Evolutionary conservation across 1,140 invertebrate genomes (phyloP).

Genomic region (Thaumetopoea pityocampa): DNA sequence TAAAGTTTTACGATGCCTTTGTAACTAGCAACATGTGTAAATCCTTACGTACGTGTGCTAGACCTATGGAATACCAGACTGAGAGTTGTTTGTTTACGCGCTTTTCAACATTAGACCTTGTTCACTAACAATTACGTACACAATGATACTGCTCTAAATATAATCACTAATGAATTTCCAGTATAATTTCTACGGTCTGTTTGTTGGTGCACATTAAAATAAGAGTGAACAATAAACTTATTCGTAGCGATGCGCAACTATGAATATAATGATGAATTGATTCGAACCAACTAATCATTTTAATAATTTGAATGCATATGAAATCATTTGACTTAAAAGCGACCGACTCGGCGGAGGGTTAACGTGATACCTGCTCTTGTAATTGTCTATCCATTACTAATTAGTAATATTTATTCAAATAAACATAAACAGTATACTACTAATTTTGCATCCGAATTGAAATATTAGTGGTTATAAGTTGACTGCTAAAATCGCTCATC

Average conservation of each 20-base stretch:
- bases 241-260: neutral
- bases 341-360: too few relatives aligned
- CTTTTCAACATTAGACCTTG: conserved; percentile 4
- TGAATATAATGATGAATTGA: conserved; percentile 1
- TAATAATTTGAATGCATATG: too few relatives aligned
- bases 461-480: too few relatives aligned
- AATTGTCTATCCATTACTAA: too few relatives aligned
- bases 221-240: conserved; percentile 2
- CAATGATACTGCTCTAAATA: conserved; percentile 11
- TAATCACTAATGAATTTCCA: conserved; percentile 9
- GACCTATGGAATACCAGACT: neutral
- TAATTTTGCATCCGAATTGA: too few relatives aligned
- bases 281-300: too few relatives aligned
- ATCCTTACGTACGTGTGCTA: conserved; percentile 8
- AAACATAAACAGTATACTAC: too few relatives aligned
- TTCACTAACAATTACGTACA: conserved; percentile 4
- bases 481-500: too few relatives aligned
- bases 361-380: too few relatives aligned
- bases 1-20: conserved; percentile 34
- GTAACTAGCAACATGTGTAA: conserved; percentile 24
- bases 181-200: conserved; percentile 5
- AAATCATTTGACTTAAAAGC: too few relatives aligned
- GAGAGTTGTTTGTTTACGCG: conserved; percentile 6
- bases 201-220: conserved; percentile 5
- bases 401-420: too few relatives aligned